Evolutionary conservation across 2,113 vertebrate species (phyloP).

Genomic region (Eleginops maclovinus): DNA sequence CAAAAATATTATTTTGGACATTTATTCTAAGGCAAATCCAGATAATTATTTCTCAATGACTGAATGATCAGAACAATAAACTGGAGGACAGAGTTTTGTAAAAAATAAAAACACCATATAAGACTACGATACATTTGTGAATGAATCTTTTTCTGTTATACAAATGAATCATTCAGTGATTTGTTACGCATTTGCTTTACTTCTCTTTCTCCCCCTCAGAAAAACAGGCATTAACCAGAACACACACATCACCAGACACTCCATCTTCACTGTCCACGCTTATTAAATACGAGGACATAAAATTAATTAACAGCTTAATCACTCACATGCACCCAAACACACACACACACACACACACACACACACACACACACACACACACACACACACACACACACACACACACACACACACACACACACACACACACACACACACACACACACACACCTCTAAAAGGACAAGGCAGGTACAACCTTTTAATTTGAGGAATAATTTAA

Average conservation of each 20-base stretch:
- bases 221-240: conserved; percentile 18
- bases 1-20: not conserved
- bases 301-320: conserved; percentile 81
- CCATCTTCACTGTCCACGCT: conserved; percentile 65
- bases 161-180: no score
- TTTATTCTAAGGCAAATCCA: not conserved
- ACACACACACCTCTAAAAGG: conserved; percentile 57
- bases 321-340: conserved; percentile 22
- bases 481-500: conserved; percentile 85
- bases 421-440: conserved; percentile 8
- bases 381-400: conserved; percentile 26
- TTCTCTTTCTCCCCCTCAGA: conserved; percentile 2
- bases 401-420: not conserved
- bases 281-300: conserved; percentile 80
- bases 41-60: not conserved
- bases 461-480: conserved; percentile 80
- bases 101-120: no score
- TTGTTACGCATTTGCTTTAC: not conserved
- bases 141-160: no score
- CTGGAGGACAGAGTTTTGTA: no score
- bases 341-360: conserved; percentile 31
- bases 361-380: conserved; percentile 31
- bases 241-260: conserved; percentile 17
- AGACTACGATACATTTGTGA: no score
- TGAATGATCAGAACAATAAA: no score